Evolutionary conservation across 1,140 invertebrate species (phyloP).

Genomic region (Drosophila navojoa): DNA sequence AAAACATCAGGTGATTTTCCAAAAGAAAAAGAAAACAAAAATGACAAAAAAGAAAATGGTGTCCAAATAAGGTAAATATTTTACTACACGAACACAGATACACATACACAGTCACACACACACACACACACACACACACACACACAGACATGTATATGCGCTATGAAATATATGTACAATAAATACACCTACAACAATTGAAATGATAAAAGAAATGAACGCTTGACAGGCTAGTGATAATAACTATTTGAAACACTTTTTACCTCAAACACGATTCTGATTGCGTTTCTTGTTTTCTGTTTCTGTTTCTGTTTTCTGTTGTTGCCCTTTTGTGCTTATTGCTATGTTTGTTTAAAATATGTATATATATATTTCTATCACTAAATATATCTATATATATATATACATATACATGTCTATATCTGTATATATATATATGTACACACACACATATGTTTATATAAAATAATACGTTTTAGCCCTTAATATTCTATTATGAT

Average conservation of each 20-base stretch:
- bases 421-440: conserved; percentile 14
- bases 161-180: conserved; percentile 32
- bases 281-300: conserved; percentile 49
- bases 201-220: conserved; percentile 21
- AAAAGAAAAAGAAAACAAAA: not conserved
- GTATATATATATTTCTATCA: conserved; percentile 6
- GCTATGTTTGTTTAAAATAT: conserved; percentile 52
- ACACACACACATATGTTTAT: conserved; percentile 31
- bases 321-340: conserved; percentile 70
- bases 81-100: conserved; percentile 50
- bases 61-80: conserved; percentile 79
- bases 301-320: conserved; percentile 69
- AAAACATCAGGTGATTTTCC: conserved; percentile 70
- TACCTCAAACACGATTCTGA: conserved; percentile 54
- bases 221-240: conserved; percentile 74
- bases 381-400: conserved; percentile 22
- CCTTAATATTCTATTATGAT: conserved; percentile 31
- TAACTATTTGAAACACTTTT: conserved; percentile 53
- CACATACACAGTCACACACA: not conserved
- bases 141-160: conserved; percentile 18
- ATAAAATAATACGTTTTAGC: conserved; percentile 30
- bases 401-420: conserved; percentile 19
- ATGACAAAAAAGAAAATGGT: conserved; percentile 16
- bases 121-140: conserved; percentile 1
- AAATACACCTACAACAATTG: conserved; percentile 13